A percentile compares a stretch with the other conserved stretches of the same genome.
Evolutionary conservation across 2,113 vertebrate genomes (phyloP).

Genomic region (Pollachius pollachius): DNA sequence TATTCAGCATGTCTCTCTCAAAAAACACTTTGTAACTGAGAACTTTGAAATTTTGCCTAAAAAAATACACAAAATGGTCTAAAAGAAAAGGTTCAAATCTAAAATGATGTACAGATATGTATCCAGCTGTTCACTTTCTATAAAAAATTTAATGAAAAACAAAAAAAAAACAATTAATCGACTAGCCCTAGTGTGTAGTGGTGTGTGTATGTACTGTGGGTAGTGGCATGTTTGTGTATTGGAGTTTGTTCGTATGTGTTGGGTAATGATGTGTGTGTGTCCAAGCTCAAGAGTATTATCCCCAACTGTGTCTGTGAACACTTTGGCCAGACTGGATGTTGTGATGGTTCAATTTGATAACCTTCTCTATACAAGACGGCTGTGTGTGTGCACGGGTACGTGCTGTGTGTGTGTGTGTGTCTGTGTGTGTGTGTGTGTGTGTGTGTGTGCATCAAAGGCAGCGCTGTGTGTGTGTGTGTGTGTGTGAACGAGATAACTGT

Average conservation of each 20-base stretch:
- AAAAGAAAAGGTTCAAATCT: no score
- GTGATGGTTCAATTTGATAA: slow-evolving; percentile 52
- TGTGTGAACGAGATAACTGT: slow-evolving; percentile 17
- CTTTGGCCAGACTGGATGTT: slow-evolving; percentile 12
- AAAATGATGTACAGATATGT: no score
- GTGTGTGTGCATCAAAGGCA: slow-evolving; percentile 4
- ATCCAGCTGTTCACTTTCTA: no score
- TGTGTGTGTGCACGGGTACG: slow-evolving; percentile 6
- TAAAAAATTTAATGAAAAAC: no score
- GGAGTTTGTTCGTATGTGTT: not conserved
- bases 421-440: not conserved
- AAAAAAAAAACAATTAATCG: no score
- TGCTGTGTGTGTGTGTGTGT: slow-evolving; percentile 7
- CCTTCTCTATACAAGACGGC: slow-evolving; percentile 27
- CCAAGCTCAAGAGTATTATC: slow-evolving; percentile 14
- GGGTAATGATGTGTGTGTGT: slow-evolving; percentile 11
- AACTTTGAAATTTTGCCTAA: no score
- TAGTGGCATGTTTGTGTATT: no score
- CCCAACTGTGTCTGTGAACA: slow-evolving; percentile 10
- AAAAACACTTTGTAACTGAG: no score
- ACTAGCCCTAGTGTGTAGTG: no score
- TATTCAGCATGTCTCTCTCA: no score
- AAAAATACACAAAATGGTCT: no score
- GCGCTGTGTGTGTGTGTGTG: not conserved
- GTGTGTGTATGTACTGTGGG: no score